Base-by-base conservation (phyloP, 2,888 invertebrate species). In the Drosophila flavopinicola region DNA sequence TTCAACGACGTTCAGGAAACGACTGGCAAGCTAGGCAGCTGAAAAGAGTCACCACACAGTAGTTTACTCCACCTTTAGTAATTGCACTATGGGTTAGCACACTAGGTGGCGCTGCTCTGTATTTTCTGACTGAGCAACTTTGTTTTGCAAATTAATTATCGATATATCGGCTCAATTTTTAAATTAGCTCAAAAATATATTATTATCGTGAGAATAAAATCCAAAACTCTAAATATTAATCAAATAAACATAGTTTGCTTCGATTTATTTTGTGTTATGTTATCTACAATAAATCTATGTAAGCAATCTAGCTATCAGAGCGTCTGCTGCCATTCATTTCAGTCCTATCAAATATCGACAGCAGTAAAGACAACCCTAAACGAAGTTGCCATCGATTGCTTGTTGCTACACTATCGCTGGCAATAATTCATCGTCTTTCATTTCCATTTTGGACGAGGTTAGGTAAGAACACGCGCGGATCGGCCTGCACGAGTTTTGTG, bases 371-470 rank as follows among this genome's bases (percentile, higher is more conserved):
- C 32, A 63, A 9, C 60, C 29, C 66, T 35, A 30, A 6, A 45
- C 17, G 13, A 27, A 20, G 1, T 15, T 9, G 15, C 6, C 1
- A 30, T 32, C 59, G 45, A 45, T 32, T 59, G 38, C 20, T 35
- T 52, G 33, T 15, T 67, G 41, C 42, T 41, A 5, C 17, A 38
- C 42, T 39, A 66, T 65, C 45, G 65, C 9, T 5, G 6, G 17
- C 29, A 42, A 27, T 5, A 41, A 65, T 17, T 51, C 42, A 59
- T 52, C 69, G 65, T 23, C 39, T 60, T 54, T 73, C 75, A 69
- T 78, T 82, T 86, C 63, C 70, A 76, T 76, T 90, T 89, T 88
- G 88, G 90, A 88, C 89, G 88, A 90, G 88, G 89, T 90, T 90
- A 90, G 90, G 90, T 90, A 90, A 90, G 90, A 88, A 88, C 87